These are phyloP conservation scores for Palloptera scutellata DNA, from an alignment of 2,888 invertebrate species.

Conservation along the genomic window DNA sequence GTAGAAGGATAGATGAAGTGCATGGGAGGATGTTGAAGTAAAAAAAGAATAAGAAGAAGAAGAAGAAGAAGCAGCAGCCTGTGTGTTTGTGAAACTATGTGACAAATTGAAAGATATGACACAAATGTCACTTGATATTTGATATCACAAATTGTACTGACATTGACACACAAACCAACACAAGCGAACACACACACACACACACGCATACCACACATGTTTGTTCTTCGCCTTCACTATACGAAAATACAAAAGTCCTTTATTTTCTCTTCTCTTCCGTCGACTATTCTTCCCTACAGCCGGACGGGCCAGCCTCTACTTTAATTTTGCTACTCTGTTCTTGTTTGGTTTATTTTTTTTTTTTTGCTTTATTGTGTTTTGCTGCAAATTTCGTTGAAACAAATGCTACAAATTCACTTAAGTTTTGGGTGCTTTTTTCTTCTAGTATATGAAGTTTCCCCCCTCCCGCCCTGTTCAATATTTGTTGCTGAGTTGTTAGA, in stretches of 20 bases:
- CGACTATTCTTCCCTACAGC: no score
- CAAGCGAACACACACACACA: neutral
- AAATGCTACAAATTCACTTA: slow-evolving; percentile 14
- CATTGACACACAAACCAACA: neutral
- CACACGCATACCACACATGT: neutral
- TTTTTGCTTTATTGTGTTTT: no score
- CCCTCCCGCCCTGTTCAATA: slow-evolving; percentile 1
- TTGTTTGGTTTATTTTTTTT: no score
- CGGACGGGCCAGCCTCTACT: no score
- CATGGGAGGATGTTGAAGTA: no score
- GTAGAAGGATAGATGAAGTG: neutral
- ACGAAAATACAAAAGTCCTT: no score
- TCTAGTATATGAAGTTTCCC: slow-evolving; percentile 22
- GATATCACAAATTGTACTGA: slow-evolving; percentile 23
- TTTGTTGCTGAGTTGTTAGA: neutral
- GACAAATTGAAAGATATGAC: slow-evolving; percentile 25
- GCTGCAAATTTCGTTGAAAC: slow-evolving; percentile 27
- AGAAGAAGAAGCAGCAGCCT: no score
- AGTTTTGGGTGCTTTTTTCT: slow-evolving; percentile 6
- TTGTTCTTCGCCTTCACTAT: no score
- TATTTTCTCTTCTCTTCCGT: no score
- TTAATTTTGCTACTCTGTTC: no score
- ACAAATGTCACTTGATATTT: slow-evolving; percentile 30
- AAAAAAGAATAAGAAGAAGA: no score
- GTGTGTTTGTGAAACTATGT: slow-evolving; percentile 5